A percentile compares a stretch with the other conserved stretches of the same genome.
phyloP scores from a whole-genome alignment of 1,140 invertebrate genomes.

The Drosophila saltans region DNA sequence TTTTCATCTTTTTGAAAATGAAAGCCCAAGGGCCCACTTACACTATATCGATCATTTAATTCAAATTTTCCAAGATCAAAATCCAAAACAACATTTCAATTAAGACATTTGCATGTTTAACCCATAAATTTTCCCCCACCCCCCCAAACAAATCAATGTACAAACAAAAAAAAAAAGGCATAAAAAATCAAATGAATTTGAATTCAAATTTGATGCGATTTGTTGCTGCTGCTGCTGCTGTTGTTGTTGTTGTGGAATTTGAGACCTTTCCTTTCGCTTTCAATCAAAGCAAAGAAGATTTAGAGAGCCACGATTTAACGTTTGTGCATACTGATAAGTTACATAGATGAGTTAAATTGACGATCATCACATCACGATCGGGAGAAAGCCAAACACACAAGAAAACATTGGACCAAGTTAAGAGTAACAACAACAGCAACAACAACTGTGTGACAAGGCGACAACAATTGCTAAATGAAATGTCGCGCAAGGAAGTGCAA shows the following conservation, averaged over 20 bases:
- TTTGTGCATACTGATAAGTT: conserved; percentile 70
- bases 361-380: conserved; percentile 70
- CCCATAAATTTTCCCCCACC: conserved; percentile 49
- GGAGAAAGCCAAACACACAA: conserved; percentile 62
- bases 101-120: conserved; percentile 63
- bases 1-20: conserved; percentile 29
- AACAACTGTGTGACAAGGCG: conserved; percentile 44
- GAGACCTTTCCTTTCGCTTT: conserved; percentile 68
- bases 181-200: conserved; percentile 66
- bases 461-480: conserved; percentile 75
- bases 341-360: conserved; percentile 20
- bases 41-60: neutral
- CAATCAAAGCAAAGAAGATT: conserved; percentile 45
- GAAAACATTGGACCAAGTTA: conserved; percentile 21
- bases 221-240: conserved; percentile 13
- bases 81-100: conserved; percentile 51
- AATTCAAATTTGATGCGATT: conserved; percentile 45
- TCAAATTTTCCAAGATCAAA: conserved; percentile 8
- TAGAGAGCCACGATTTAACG: conserved; percentile 51
- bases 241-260: conserved; percentile 10
- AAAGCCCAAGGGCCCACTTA: conserved; percentile 38
- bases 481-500: conserved; percentile 74
- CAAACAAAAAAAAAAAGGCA: conserved; percentile 50
- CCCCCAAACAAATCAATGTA: conserved; percentile 24
- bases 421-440: neutral